A percentile compares a stretch with the other conserved stretches of the same genome.
These are phyloP conservation scores for Lutjanus campechanus DNA, from an alignment of 2,797 vertebrate genomes.

Conservation along the genomic window DNA sequence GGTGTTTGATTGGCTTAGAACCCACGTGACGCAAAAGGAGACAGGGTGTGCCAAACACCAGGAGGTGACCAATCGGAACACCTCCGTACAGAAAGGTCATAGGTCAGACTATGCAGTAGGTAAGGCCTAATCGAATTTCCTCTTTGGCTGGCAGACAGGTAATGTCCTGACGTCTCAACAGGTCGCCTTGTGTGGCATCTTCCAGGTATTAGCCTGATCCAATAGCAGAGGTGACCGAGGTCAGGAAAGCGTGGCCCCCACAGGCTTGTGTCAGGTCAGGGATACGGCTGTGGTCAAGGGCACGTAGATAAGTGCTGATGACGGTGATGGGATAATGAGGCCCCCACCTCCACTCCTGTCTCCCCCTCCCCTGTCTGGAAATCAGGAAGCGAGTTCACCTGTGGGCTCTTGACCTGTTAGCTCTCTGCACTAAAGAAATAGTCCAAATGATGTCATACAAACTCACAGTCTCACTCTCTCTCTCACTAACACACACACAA, in stretches of 20 bases:
- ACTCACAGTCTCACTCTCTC: conserved; percentile 1
- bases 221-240: conserved; percentile 30
- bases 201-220: conserved; percentile 57
- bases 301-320: background rate
- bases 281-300: conserved; percentile 25
- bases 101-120: conserved; percentile 38
- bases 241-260: conserved; percentile 3
- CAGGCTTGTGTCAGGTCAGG: conserved; percentile 14
- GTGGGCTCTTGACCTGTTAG: background rate
- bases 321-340: background rate
- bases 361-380: background rate
- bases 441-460: conserved; percentile 18
- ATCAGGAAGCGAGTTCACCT: conserved; percentile 11
- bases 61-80: conserved; percentile 22
- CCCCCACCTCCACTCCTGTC: background rate
- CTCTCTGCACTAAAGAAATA: conserved; percentile 15
- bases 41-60: background rate
- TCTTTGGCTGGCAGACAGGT: conserved; percentile 42
- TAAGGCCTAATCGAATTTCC: conserved; percentile 65
- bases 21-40: conserved; percentile 14
- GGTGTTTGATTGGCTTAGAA: conserved; percentile 59
- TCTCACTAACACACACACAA: background rate
- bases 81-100: background rate
- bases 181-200: background rate
- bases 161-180: conserved; percentile 35